Conservation (phyloP, 2,888 invertebrate genomes). For the Ectobius pallidus region DNA sequence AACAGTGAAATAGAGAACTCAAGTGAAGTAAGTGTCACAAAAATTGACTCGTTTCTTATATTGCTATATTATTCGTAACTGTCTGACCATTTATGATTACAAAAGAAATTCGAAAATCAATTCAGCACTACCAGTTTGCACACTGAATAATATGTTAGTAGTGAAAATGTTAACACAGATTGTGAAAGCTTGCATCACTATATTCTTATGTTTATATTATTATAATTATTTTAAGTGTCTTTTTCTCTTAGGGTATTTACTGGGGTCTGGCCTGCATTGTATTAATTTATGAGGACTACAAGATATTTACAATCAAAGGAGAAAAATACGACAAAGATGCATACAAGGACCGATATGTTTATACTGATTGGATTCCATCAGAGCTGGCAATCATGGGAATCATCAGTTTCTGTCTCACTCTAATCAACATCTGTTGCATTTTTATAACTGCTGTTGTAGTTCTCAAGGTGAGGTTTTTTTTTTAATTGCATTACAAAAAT, state of each 20-base stretch:
- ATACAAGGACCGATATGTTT: constrained; percentile 50
- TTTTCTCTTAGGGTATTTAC: constrained; percentile 65
- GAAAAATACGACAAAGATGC: constrained; percentile 66
- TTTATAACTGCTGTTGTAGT: constrained; percentile 80
- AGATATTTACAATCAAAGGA: too few species aligned
- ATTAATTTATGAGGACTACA: constrained; percentile 70
- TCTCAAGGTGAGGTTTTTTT: constrained; percentile 62
- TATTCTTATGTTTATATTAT: too few species aligned
- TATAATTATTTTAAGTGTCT: neutral
- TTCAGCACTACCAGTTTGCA: too few species aligned
- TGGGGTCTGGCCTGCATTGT: constrained; percentile 77
- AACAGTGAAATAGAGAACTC: too few species aligned
- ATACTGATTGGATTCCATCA: constrained; percentile 74
- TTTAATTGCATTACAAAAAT: neutral
- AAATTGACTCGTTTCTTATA: too few species aligned
- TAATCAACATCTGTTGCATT: constrained; percentile 84
- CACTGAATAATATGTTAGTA: too few species aligned
- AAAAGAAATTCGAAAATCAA: too few species aligned
- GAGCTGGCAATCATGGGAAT: constrained; percentile 81
- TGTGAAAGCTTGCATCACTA: too few species aligned
- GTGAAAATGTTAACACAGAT: too few species aligned
- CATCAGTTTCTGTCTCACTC: constrained; percentile 77
- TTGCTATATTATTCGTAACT: too few species aligned
- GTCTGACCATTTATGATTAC: too few species aligned
- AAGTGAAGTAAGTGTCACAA: too few species aligned